Conservation (phyloP, 2,113 vertebrate species). For the Callipepla squamata region DNA sequence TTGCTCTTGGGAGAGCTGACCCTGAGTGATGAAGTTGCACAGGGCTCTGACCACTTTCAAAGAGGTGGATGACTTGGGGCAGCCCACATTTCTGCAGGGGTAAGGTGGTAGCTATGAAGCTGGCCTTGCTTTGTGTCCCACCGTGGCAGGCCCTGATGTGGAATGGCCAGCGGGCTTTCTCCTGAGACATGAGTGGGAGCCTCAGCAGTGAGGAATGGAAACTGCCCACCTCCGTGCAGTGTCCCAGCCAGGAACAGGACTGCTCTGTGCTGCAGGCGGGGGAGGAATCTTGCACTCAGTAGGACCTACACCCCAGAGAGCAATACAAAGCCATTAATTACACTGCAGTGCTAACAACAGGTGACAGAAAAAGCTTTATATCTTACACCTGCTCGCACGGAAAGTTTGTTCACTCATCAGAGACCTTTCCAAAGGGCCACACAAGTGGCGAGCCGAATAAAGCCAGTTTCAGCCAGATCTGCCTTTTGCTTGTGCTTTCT, state of each 20-base stretch:
- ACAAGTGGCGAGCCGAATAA: not conserved
- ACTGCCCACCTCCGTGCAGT: not conserved
- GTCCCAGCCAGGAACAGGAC: not conserved
- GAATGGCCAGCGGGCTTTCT: accelerated
- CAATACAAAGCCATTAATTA: constrained; percentile 21
- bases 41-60: not conserved
- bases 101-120: not conserved
- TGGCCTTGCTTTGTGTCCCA: accelerated
- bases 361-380: constrained; percentile 24
- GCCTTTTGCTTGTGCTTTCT: constrained; percentile 22
- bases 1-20: not conserved
- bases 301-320: not conserved
- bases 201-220: not conserved
- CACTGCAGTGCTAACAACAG: not conserved
- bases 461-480: constrained; percentile 34
- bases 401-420: constrained; percentile 30
- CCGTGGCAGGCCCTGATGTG: accelerated
- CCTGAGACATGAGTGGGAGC: not conserved
- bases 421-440: constrained; percentile 48
- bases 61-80: not conserved
- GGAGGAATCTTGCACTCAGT: not conserved
- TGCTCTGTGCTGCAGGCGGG: not conserved
- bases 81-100: not conserved
- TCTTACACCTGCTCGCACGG: not conserved
- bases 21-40: not conserved